phyloP scores from a whole-genome alignment of 2,113 vertebrate genomes.

The Bothrops jararaca region DNA sequence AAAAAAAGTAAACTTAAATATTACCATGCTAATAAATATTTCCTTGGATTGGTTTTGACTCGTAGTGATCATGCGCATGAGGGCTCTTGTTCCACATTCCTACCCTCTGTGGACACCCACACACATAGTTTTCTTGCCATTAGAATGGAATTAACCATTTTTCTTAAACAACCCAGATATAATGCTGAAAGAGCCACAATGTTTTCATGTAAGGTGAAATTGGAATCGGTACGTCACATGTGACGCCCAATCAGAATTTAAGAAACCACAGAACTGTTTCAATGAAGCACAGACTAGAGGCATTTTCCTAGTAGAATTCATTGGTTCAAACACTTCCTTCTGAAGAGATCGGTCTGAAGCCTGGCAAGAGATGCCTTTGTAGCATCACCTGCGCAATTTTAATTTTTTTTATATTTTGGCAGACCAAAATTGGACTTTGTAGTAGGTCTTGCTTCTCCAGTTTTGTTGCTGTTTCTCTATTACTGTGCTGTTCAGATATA shows the following conservation, averaged over 20 bases:
- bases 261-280: not conserved
- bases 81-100: not conserved
- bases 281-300: not conserved
- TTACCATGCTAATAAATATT: not conserved
- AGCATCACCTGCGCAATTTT: not conserved
- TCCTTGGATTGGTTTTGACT: not conserved
- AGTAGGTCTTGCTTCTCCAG: not conserved
- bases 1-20: not conserved
- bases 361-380: not conserved
- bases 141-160: not conserved
- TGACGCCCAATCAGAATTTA: not conserved
- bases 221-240: not conserved
- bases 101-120: not conserved
- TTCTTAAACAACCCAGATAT: not conserved
- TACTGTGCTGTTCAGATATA: not conserved
- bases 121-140: not conserved
- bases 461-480: not conserved
- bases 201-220: not conserved
- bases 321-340: not conserved
- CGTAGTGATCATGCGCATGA: not conserved
- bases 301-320: not conserved
- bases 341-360: not conserved
- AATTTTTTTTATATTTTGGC: not conserved
- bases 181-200: not conserved
- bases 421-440: too few species aligned